Evolutionary conservation across 2,797 vertebrate genomes (phyloP).

Genomic region (Hydrocynus forskahlii): DNA sequence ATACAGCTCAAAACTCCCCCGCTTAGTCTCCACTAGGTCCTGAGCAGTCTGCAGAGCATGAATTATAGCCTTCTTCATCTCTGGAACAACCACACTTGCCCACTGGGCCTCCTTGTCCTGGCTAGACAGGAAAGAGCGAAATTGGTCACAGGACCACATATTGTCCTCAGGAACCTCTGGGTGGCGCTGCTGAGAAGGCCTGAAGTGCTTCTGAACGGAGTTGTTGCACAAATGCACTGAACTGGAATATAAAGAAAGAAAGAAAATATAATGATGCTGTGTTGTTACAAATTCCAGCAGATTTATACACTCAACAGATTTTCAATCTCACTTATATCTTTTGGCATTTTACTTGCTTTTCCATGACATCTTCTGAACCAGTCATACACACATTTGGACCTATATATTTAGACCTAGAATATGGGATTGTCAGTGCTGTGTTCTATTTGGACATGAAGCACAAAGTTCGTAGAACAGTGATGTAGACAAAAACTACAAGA

Average conservation of each 20-base stretch:
- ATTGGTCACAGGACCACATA: conserved; percentile 87
- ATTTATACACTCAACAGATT: neutral
- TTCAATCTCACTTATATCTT: too few species aligned
- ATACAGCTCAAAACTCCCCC: conserved; percentile 88
- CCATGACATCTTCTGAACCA: too few species aligned
- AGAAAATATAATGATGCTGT: neutral
- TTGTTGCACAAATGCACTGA: conserved; percentile 91
- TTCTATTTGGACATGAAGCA: too few species aligned
- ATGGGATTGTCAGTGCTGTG: too few species aligned
- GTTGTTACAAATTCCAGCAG: neutral
- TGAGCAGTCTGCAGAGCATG: conserved; percentile 81
- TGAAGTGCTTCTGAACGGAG: conserved; percentile 85
- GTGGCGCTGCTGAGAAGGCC: conserved; percentile 73
- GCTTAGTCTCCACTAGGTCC: conserved; percentile 81
- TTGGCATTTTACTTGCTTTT: too few species aligned
- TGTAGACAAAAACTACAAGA: too few species aligned
- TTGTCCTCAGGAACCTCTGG: conserved; percentile 81
- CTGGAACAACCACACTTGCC: conserved; percentile 79
- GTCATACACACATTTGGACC: too few species aligned
- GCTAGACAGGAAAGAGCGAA: conserved; percentile 77
- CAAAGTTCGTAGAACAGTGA: too few species aligned
- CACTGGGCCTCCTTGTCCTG: conserved; percentile 75
- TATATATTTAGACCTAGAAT: too few species aligned
- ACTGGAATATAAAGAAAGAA: conserved; percentile 62
- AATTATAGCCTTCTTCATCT: conserved; percentile 87